Evolutionary conservation across 2,888 invertebrate genomes (phyloP).

Genomic region (Acrobasis consociella): DNA sequence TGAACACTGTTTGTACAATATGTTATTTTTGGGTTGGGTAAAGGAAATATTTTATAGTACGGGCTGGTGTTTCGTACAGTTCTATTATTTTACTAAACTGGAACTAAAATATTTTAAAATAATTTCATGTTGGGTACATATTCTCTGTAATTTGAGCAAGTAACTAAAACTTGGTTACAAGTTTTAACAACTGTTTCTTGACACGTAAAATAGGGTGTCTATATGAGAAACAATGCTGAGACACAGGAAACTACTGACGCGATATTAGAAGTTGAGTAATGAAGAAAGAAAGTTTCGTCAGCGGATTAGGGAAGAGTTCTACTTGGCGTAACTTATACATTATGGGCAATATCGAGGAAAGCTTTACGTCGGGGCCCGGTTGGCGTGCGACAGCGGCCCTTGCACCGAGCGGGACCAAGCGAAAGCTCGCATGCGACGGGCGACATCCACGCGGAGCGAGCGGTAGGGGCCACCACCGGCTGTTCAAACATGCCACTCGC

Average conservation of each 20-base stretch:
- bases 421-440: conserved; percentile 67
- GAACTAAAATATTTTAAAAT: neutral
- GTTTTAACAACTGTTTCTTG: conserved; percentile 9
- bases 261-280: conserved; percentile 50
- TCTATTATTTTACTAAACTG: neutral
- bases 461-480: conserved; percentile 47
- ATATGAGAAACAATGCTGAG: conserved; percentile 30
- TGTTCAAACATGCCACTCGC: conserved; percentile 60
- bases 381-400: conserved; percentile 45
- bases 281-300: conserved; percentile 55
- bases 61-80: no score
- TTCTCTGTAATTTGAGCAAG: neutral
- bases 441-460: conserved; percentile 51
- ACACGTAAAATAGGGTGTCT: conserved; percentile 1
- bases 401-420: conserved; percentile 55
- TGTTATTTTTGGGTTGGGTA: conserved; percentile 2
- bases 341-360: conserved; percentile 63
- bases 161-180: neutral
- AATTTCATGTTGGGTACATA: no score
- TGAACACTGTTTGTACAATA: conserved; percentile 6
- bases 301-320: conserved; percentile 63
- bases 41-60: no score
- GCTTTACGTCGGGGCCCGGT: conserved; percentile 52
- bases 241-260: conserved; percentile 39
- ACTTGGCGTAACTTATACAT: conserved; percentile 68